Conservation (phyloP, 2,797 vertebrate species). For the Okamejei kenojei region DNA sequence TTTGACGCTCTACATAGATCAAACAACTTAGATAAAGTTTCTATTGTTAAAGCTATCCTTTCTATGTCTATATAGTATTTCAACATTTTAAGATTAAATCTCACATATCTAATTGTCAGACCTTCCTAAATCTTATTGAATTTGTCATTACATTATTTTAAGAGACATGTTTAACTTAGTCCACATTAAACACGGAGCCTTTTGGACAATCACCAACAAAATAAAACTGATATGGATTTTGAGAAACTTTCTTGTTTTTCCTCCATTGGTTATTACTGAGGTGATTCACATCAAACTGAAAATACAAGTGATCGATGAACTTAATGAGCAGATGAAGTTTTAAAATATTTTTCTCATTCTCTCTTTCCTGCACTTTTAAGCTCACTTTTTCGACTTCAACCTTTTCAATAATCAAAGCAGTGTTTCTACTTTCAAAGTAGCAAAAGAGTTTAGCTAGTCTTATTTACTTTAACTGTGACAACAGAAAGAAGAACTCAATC, state of each 20-base stretch:
- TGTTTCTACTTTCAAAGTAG: background rate
- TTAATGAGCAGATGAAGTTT: background rate
- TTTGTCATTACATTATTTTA: background rate
- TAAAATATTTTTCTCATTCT: background rate
- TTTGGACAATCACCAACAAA: background rate
- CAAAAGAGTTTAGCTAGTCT: background rate
- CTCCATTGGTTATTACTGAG: background rate
- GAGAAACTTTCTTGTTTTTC: too few species aligned
- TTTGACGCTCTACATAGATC: background rate
- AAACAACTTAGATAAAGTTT: background rate
- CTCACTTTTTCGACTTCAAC: background rate
- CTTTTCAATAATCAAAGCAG: too few species aligned
- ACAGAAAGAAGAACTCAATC: background rate
- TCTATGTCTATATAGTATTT: background rate
- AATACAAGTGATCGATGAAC: background rate
- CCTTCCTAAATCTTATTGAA: background rate
- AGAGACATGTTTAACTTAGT: background rate
- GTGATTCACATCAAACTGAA: background rate
- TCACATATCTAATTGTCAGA: background rate
- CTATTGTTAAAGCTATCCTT: background rate
- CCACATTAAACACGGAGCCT: background rate
- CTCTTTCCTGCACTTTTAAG: background rate
- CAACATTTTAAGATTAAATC: background rate
- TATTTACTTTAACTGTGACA: background rate
- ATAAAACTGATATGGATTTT: background rate